A percentile compares a stretch with the other conserved stretches of the same genome.
Conservation (phyloP, 1,140 invertebrate genomes). For the Heliconius nattereri region DNA sequence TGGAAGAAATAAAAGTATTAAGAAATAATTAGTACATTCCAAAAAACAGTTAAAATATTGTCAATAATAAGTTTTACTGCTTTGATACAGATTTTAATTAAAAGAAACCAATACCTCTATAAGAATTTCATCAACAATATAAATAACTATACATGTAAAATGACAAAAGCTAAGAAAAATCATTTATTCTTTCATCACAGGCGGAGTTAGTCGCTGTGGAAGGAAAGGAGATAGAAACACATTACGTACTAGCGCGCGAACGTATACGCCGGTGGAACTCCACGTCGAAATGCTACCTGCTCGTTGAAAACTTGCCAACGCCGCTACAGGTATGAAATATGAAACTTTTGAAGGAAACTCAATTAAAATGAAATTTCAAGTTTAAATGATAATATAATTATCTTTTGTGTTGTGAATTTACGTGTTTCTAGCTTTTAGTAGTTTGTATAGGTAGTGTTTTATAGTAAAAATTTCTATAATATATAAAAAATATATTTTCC, state of each 20-base stretch:
- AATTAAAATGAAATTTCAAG: slow-evolving; percentile 17
- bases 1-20: no score
- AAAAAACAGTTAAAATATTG: no score
- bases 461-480: no score
- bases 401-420: not conserved
- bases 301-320: slow-evolving; percentile 83
- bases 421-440: not conserved
- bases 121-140: not conserved
- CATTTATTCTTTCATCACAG: slow-evolving; percentile 64
- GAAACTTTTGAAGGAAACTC: slow-evolving; percentile 8
- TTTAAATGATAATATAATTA: not conserved
- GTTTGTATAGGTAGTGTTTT: no score
- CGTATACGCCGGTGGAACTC: slow-evolving; percentile 85
- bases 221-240: slow-evolving; percentile 85
- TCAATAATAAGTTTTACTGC: no score
- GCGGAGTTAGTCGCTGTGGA: slow-evolving; percentile 85
- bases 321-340: slow-evolving; percentile 29
- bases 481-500: no score
- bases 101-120: not conserved
- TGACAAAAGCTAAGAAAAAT: not conserved
- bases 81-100: no score
- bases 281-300: slow-evolving; percentile 84
- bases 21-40: no score
- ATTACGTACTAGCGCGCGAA: slow-evolving; percentile 85
- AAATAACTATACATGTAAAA: not conserved